phyloP scores from a whole-genome alignment of 1,140 invertebrate species.

The Ctenoplectra terminalis region DNA sequence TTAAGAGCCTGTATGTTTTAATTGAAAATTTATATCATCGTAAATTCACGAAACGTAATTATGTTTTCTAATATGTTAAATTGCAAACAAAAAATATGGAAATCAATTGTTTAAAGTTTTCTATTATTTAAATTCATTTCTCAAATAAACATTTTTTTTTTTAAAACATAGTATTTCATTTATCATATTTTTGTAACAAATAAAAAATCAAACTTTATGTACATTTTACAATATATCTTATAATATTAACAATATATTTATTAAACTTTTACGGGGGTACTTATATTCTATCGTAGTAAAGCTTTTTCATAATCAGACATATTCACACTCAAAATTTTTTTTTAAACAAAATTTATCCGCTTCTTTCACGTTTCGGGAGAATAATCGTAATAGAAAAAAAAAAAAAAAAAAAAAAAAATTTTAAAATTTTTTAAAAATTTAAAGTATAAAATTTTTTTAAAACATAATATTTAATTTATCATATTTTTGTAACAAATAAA shows the following conservation, averaged over 20 bases:
- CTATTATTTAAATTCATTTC: slow-evolving; percentile 1
- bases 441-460: no score
- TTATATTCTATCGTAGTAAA: slow-evolving; percentile 2
- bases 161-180: background rate
- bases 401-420: no score
- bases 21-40: background rate
- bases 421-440: no score
- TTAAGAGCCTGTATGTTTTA: background rate
- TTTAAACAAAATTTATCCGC: background rate
- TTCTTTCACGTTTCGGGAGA: no score
- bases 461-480: background rate
- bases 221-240: background rate
- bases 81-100: background rate
- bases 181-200: slow-evolving; percentile 13
- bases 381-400: no score
- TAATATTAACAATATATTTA: slow-evolving; percentile 7
- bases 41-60: background rate
- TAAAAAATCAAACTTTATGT: slow-evolving; percentile 22
- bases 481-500: slow-evolving; percentile 12
- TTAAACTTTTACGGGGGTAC: slow-evolving; percentile 3
- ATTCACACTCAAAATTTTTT: slow-evolving; percentile 2
- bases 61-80: background rate
- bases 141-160: background rate
- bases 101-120: background rate
- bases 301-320: background rate